These are phyloP conservation scores for Semaprochilodus insignis DNA, from an alignment of 2,797 vertebrate species.

Conservation along the genomic window DNA sequence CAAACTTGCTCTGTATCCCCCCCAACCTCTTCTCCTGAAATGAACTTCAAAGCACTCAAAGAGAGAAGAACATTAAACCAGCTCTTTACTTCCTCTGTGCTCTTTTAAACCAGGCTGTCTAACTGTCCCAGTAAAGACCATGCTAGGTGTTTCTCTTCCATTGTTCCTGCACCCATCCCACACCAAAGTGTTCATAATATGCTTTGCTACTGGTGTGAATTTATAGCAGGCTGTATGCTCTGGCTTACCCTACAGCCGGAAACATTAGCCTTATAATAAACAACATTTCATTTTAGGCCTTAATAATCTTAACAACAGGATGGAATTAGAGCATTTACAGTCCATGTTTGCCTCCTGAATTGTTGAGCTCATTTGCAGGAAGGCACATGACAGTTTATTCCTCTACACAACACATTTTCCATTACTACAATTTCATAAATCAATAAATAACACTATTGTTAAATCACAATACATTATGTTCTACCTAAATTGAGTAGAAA, in stretches of 20 bases:
- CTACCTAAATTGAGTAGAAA: too few species aligned
- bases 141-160: not conserved
- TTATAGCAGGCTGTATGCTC: not conserved
- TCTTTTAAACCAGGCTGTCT: not conserved
- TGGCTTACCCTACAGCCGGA: not conserved
- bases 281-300: not conserved
- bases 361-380: not conserved
- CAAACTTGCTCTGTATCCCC: conserved; percentile 4
- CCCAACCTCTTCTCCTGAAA: conserved; percentile 21
- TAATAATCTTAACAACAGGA: not conserved
- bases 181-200: conserved; percentile 31
- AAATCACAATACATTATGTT: too few species aligned
- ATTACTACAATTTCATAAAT: not conserved
- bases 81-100: conserved; percentile 14
- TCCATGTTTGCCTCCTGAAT: not conserved
- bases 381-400: not conserved
- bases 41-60: conserved; percentile 53
- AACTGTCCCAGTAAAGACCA: conserved; percentile 9
- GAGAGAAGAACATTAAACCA: conserved; percentile 47
- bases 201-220: conserved; percentile 9
- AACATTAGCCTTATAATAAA: not conserved
- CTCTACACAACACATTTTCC: not conserved
- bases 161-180: not conserved
- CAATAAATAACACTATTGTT: not conserved
- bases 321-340: conserved; percentile 4